phyloP scores from a whole-genome alignment of 2,113 vertebrate species.

The Dendrocopos noguchii region DNA sequence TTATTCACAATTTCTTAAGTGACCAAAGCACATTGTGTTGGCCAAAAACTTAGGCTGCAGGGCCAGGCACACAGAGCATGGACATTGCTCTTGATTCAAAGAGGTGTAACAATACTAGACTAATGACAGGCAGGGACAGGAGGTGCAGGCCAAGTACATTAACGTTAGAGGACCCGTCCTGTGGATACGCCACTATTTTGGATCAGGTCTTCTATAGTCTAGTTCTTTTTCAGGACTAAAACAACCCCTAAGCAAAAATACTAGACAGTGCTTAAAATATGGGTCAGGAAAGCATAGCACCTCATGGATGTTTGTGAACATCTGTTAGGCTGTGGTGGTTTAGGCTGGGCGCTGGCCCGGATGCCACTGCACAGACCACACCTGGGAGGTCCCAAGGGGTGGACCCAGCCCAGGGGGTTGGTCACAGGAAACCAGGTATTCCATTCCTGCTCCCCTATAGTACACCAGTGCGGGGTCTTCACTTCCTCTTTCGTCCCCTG shows the following conservation, averaged over 20 bases:
- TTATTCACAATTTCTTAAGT: not conserved
- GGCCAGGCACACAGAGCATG: not conserved
- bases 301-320: not conserved
- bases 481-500: too few species aligned
- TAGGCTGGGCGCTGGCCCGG: too few species aligned
- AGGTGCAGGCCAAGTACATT: not conserved
- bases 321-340: too few species aligned
- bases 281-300: not conserved
- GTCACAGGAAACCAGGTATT: too few species aligned
- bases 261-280: not conserved
- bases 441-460: too few species aligned
- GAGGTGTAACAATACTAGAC: rapidly evolving
- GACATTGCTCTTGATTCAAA: not conserved
- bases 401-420: too few species aligned
- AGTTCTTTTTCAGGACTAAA: not conserved
- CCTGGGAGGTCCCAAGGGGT: too few species aligned
- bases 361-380: too few species aligned
- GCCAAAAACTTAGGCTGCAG: not conserved
- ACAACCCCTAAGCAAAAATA: not conserved
- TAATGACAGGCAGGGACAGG: not conserved
- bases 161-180: not conserved
- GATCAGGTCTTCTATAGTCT: not conserved
- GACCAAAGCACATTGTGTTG: not conserved
- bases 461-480: too few species aligned
- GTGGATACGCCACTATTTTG: not conserved